Evolutionary conservation across 2,797 vertebrate genomes (phyloP).

Genomic region (Cygnus olor): DNA sequence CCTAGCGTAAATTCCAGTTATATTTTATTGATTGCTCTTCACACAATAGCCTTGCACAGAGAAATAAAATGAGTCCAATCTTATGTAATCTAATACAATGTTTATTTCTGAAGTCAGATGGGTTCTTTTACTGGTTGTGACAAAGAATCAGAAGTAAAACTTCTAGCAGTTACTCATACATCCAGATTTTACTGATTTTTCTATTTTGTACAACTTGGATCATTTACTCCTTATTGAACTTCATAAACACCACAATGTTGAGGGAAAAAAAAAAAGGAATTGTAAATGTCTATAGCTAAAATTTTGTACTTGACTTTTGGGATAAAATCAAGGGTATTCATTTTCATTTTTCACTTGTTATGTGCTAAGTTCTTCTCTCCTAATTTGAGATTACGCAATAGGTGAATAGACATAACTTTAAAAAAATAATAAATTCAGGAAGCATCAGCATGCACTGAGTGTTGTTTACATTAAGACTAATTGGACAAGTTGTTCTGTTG

Average conservation of each 20-base stretch:
- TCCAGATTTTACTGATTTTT: not conserved
- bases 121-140: not conserved
- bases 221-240: not conserved
- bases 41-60: not conserved
- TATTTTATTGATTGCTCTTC: conserved; percentile 3
- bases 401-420: not conserved
- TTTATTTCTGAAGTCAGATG: conserved; percentile 29
- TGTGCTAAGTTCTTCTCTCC: not conserved
- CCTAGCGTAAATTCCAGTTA: conserved; percentile 25
- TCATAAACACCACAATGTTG: not conserved
- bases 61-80: not conserved
- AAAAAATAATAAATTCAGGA: not conserved
- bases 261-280: not conserved
- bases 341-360: not conserved
- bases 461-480: not conserved
- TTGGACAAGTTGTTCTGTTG: not conserved
- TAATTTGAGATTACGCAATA: not conserved
- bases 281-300: not conserved
- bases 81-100: not conserved
- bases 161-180: not conserved
- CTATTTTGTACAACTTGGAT: not conserved
- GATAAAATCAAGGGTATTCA: not conserved
- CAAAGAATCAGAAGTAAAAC: conserved; percentile 6
- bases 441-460: not conserved
- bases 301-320: not conserved